Evolutionary conservation across 2,113 vertebrate species (phyloP).

Genomic region (Colossoma macropomum): DNA sequence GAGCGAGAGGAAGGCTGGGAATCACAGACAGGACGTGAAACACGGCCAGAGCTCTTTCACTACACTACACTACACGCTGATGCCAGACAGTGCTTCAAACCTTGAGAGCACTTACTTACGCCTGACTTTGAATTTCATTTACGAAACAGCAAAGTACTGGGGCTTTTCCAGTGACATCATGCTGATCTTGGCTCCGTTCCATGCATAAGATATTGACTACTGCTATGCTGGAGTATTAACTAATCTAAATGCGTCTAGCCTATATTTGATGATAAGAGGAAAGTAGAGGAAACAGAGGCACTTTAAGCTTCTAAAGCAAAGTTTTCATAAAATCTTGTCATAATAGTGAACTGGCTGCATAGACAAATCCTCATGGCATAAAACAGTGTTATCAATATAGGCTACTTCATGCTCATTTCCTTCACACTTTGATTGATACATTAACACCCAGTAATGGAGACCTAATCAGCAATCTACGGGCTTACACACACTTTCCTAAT

Average conservation of each 20-base stretch:
- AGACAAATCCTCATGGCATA: not conserved
- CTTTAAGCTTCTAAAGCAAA: no score
- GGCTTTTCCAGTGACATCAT: not conserved
- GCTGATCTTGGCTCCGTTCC: not conserved
- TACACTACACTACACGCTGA: not conserved
- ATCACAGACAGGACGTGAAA: slow-evolving; percentile 42
- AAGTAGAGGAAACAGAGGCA: not conserved
- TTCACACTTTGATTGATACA: not conserved
- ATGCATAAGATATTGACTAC: not conserved
- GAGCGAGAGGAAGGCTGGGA: slow-evolving; percentile 27
- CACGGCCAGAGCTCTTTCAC: slow-evolving; percentile 34
- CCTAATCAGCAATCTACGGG: not conserved
- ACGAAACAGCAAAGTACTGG: not conserved
- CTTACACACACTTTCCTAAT: not conserved
- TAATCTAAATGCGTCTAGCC: not conserved
- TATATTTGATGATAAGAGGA: not conserved
- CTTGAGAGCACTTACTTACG: not conserved
- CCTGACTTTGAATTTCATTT: not conserved
- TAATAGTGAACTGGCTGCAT: not conserved
- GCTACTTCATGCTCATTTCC: not conserved
- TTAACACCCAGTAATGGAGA: not conserved
- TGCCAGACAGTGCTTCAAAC: slow-evolving; percentile 24
- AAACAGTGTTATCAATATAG: not conserved
- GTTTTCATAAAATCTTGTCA: not conserved
- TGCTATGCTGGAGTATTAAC: not conserved